Evolutionary conservation across 2,888 invertebrate genomes (phyloP).

Genomic region (Plusia festucae): DNA sequence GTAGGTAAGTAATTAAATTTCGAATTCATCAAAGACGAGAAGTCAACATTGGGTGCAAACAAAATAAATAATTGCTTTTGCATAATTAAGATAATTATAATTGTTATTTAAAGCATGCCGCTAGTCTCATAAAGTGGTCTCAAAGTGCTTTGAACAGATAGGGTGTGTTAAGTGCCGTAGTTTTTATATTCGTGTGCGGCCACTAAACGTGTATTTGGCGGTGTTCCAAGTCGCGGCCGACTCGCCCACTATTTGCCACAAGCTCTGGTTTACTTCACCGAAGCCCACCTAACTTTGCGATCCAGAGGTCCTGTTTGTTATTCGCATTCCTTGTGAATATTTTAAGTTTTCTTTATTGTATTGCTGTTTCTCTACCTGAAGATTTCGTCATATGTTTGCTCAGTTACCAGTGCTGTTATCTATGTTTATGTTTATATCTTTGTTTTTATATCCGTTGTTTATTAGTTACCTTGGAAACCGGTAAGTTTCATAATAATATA

Average conservation of each 20-base stretch:
- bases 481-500: neutral
- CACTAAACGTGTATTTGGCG: slow-evolving; percentile 71
- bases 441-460: slow-evolving; percentile 40
- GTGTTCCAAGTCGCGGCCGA: slow-evolving; percentile 61
- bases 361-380: slow-evolving; percentile 57
- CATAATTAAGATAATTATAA: slow-evolving; percentile 7
- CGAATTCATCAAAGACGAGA: neutral
- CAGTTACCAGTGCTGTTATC: slow-evolving; percentile 27
- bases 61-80: neutral
- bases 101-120: slow-evolving; percentile 12
- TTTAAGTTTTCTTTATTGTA: slow-evolving; percentile 60
- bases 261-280: slow-evolving; percentile 61
- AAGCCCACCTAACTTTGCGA: slow-evolving; percentile 62
- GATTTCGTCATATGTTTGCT: slow-evolving; percentile 56
- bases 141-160: slow-evolving; percentile 46
- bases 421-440: slow-evolving; percentile 44
- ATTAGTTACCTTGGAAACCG: slow-evolving; percentile 14
- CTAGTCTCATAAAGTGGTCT: slow-evolving; percentile 16
- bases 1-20: neutral
- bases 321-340: slow-evolving; percentile 56
- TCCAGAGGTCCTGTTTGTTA: slow-evolving; percentile 57
- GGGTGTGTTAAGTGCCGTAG: slow-evolving; percentile 56
- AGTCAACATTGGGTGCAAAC: neutral
- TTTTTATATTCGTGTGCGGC: slow-evolving; percentile 70
- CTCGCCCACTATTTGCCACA: slow-evolving; percentile 64